Percentiles rank a stretch among this genome's conserved stretches.
These are phyloP conservation scores for Caenorhabditis afra DNA, from an alignment of 2,888 invertebrate species.

Conservation along the genomic window DNA sequence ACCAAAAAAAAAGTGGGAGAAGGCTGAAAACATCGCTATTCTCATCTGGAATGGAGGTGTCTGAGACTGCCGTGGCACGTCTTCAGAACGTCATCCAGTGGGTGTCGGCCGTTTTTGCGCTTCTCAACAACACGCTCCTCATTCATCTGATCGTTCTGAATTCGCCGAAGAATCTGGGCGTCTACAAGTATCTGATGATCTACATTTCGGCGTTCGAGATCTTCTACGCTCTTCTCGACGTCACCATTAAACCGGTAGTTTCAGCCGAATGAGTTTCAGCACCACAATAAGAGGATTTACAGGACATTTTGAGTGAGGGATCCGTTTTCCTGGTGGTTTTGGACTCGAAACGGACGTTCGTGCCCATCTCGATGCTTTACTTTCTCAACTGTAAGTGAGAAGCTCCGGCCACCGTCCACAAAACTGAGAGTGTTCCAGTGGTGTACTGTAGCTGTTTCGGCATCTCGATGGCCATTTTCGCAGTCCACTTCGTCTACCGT, in stretches of 20 bases:
- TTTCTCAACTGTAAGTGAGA: background rate
- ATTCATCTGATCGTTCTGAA: conserved; percentile 23
- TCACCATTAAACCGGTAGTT: background rate
- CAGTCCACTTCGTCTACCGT: conserved; percentile 35
- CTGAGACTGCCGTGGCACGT: too few species aligned
- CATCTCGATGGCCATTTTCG: conserved; percentile 42
- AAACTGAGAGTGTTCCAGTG: conserved; percentile 3
- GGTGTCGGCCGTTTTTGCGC: background rate
- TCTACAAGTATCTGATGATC: conserved; percentile 29
- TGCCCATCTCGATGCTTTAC: background rate
- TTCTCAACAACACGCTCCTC: conserved; percentile 9
- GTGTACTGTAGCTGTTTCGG: conserved; percentile 31
- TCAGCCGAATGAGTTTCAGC: background rate
- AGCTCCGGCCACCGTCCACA: background rate
- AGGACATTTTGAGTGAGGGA: background rate
- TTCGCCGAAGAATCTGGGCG: conserved; percentile 31
- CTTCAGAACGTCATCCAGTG: too few species aligned
- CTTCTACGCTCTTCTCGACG: conserved; percentile 18
- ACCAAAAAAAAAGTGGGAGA: too few species aligned
- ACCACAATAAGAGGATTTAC: too few species aligned
- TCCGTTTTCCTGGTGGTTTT: background rate
- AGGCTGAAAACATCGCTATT: too few species aligned
- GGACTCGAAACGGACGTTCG: background rate
- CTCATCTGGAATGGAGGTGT: too few species aligned
- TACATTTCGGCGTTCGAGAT: conserved; percentile 36